phyloP scores from a whole-genome alignment of 2,797 vertebrate genomes.

The Neoniphon sammara region DNA sequence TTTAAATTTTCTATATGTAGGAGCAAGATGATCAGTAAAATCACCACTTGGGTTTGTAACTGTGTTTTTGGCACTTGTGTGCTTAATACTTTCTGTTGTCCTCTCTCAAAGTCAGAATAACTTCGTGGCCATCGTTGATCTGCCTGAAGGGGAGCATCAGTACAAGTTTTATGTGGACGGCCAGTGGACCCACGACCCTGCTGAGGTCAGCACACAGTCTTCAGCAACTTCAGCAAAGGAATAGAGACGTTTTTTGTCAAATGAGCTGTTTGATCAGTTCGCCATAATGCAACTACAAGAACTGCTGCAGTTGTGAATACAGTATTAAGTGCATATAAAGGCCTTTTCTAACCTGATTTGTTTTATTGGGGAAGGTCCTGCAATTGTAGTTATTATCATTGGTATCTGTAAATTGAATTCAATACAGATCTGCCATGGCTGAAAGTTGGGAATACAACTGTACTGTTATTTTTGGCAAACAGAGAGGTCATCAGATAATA shows the following conservation, averaged over 20 bases:
- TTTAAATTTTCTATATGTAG: background rate
- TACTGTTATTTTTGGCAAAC: too few species aligned
- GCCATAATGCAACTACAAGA: background rate
- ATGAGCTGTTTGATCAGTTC: background rate
- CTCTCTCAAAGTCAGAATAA: slow-evolving; percentile 91
- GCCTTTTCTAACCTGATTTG: background rate
- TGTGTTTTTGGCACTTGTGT: background rate
- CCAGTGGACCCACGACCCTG: slow-evolving; percentile 96
- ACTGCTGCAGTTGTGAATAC: background rate
- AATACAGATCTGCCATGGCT: too few species aligned
- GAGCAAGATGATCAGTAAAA: too few species aligned
- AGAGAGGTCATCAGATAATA: too few species aligned
- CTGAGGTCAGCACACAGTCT: slow-evolving; percentile 85
- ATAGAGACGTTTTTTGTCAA: background rate
- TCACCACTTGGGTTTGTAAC: too few species aligned
- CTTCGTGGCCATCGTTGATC: slow-evolving; percentile 96
- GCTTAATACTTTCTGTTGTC: slow-evolving; percentile 9
- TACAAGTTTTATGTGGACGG: slow-evolving; percentile 99
- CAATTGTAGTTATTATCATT: background rate
- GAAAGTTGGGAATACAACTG: too few species aligned
- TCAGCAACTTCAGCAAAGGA: background rate
- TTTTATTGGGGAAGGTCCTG: background rate
- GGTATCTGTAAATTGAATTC: too few species aligned
- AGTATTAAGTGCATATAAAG: background rate
- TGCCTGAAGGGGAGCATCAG: slow-evolving; percentile 98